Conservation (phyloP, 53 echinoderm and acorn worm species). For the Echinometra lucunter region DNA sequence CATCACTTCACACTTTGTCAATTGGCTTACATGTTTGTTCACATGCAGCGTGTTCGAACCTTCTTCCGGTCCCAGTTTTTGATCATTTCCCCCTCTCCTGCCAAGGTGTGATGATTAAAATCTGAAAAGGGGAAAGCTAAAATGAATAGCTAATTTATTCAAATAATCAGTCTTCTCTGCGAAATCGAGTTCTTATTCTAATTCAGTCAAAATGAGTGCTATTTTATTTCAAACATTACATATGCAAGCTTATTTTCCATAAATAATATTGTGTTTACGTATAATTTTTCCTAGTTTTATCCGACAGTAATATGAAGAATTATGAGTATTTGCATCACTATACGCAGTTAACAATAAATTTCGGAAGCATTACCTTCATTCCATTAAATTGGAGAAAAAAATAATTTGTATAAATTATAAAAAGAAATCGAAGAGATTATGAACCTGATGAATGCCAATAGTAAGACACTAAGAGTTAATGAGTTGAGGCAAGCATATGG, state of each 20-base stretch:
- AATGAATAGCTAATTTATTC: background rate
- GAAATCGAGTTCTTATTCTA: background rate
- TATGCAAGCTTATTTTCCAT: too few relatives aligned
- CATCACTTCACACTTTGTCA: constrained; percentile 56
- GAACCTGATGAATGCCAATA: too few relatives aligned
- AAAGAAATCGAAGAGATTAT: too few relatives aligned
- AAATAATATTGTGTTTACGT: background rate
- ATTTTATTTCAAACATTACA: too few relatives aligned
- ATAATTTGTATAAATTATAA: too few relatives aligned
- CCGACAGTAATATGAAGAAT: background rate
- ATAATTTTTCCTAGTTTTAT: background rate
- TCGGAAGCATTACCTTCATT: background rate
- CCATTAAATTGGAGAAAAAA: too few relatives aligned
- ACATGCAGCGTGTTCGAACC: constrained; percentile 18
- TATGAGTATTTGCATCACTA: background rate
- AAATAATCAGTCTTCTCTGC: background rate
- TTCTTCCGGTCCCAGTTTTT: constrained; percentile 56
- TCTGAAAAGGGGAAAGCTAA: background rate
- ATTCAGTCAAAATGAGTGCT: background rate
- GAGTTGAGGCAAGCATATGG: too few relatives aligned
- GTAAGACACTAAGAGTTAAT: too few relatives aligned
- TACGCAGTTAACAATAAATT: background rate
- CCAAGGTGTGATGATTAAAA: background rate
- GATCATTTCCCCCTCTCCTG: constrained; percentile 1
- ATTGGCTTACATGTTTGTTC: constrained; percentile 50